Percentiles rank a stretch among this genome's conserved stretches.
Evolutionary conservation across 1,140 invertebrate species (phyloP).

Genomic region (Cepaea nemoralis): DNA sequence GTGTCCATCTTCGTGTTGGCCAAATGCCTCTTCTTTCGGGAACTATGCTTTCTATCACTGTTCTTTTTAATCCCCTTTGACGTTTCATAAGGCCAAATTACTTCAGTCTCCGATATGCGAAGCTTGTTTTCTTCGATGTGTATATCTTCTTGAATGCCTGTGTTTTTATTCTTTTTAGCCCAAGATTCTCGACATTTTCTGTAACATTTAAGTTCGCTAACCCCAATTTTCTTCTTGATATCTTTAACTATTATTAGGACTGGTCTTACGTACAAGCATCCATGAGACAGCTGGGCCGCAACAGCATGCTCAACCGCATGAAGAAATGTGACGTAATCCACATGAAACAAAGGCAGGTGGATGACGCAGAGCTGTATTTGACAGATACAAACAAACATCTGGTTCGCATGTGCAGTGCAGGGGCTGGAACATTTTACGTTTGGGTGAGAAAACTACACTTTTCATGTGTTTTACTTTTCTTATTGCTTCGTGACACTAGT

Average conservation of each 20-base stretch:
- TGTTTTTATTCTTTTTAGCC: too few relatives aligned
- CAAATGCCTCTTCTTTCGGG: too few relatives aligned
- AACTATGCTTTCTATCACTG: too few relatives aligned
- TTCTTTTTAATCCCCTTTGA: too few relatives aligned
- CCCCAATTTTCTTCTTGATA: too few relatives aligned
- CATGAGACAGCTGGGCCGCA: conserved; percentile 49
- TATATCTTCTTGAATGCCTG: too few relatives aligned
- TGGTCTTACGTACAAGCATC: conserved; percentile 53
- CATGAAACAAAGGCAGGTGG: conserved; percentile 29
- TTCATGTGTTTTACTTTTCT: background rate
- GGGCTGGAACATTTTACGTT: conserved; percentile 58
- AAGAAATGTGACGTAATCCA: conserved; percentile 48
- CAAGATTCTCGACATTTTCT: too few relatives aligned
- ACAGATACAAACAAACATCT: conserved; percentile 39
- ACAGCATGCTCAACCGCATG: conserved; percentile 50
- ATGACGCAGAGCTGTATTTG: conserved; percentile 42
- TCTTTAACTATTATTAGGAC: conserved; percentile 37
- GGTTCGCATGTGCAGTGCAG: conserved; percentile 50
- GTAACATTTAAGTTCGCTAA: too few relatives aligned
- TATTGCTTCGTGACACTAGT: background rate
- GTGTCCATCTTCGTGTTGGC: too few relatives aligned
- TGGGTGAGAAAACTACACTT: conserved; percentile 48
- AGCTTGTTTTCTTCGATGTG: too few relatives aligned
- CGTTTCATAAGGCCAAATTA: too few relatives aligned
- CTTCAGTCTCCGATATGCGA: too few relatives aligned